Conservation (phyloP, 2,113 vertebrate species). For the Aegithalos caudatus region DNA sequence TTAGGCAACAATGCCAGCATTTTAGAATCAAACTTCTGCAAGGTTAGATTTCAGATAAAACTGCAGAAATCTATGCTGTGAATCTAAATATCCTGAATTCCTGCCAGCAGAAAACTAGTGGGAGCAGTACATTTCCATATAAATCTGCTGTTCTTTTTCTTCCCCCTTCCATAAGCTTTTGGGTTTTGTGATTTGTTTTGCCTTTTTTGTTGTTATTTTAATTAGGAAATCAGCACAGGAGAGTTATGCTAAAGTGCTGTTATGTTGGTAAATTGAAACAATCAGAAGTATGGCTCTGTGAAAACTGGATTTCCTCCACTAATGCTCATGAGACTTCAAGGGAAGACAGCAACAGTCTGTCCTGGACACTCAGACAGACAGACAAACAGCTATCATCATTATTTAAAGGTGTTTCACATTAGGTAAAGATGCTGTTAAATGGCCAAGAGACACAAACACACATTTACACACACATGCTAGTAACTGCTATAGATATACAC, state of each 20-base stretch:
- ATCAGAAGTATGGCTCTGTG: background rate
- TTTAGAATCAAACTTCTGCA: background rate
- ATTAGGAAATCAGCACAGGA: background rate
- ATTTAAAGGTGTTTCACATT: background rate
- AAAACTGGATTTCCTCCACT: background rate
- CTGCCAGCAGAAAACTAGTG: background rate
- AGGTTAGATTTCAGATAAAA: slow-evolving; percentile 7
- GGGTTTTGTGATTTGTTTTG: background rate
- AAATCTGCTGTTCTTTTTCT: background rate
- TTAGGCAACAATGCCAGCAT: background rate
- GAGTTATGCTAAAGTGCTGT: background rate
- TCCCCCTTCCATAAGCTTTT: background rate
- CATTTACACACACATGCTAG: background rate
- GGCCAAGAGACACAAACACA: background rate
- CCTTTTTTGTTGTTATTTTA: background rate
- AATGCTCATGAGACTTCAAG: background rate
- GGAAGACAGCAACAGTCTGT: background rate
- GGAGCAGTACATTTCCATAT: background rate
- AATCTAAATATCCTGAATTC: background rate
- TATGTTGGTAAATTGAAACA: background rate
- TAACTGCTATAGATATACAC: background rate
- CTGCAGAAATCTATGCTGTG: background rate
- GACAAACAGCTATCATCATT: background rate
- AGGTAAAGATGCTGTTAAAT: background rate
- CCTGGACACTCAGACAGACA: background rate